These are phyloP conservation scores for Selenia dentaria DNA, from an alignment of 2,888 invertebrate species.

Conservation along the genomic window DNA sequence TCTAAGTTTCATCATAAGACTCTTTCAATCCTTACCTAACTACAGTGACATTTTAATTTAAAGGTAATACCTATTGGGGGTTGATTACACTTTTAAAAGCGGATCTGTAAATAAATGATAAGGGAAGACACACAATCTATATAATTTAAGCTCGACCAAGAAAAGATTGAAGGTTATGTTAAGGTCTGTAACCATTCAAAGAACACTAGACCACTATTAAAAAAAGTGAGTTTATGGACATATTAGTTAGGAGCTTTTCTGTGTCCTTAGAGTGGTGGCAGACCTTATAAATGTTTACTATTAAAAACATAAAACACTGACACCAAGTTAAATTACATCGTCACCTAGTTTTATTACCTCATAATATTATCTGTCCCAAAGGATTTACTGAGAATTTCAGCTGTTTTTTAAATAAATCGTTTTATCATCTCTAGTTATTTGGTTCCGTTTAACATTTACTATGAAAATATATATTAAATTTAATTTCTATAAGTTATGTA, in stretches of 20 bases:
- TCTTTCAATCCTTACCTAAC: conserved; percentile 34
- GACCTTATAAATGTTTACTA: neutral
- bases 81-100: conserved; percentile 3
- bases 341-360: conserved; percentile 41
- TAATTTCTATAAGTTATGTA: conserved; percentile 53
- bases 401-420: conserved; percentile 32
- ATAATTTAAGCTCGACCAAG: conserved; percentile 54
- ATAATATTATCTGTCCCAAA: conserved; percentile 33
- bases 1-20: conserved; percentile 41
- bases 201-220: no score
- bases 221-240: no score
- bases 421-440: conserved; percentile 62
- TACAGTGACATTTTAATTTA: conserved; percentile 12
- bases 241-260: no score
- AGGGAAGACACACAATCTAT: conserved; percentile 52
- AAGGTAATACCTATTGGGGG: neutral
- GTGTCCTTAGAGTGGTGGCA: no score
- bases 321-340: conserved; percentile 23
- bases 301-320: neutral
- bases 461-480: conserved; percentile 80
- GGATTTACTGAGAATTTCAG: conserved; percentile 5
- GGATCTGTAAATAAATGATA: conserved; percentile 14
- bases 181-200: neutral
- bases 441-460: conserved; percentile 82
- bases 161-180: no score